A percentile compares a stretch with the other conserved stretches of the same genome.
phyloP scores from a whole-genome alignment of 1,140 invertebrate genomes.

The Caerostris darwini region DNA sequence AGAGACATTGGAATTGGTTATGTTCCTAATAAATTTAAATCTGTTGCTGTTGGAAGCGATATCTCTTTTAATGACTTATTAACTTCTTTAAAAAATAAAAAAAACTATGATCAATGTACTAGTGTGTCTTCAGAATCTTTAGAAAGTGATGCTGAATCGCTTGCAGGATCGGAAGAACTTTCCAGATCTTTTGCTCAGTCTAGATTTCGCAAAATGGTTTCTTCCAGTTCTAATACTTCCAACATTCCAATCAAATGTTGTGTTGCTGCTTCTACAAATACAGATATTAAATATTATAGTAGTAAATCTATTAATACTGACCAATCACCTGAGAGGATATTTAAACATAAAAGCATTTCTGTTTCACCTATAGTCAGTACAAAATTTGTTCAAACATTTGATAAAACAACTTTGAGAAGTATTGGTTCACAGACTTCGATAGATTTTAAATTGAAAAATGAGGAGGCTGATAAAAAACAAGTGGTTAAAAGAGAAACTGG shows the following conservation, averaged over 20 bases:
- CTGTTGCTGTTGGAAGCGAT: slow-evolving; percentile 80
- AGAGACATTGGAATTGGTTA: slow-evolving; percentile 86
- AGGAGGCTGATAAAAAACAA: neutral
- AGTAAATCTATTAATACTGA: slow-evolving; percentile 56
- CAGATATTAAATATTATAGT: slow-evolving; percentile 12
- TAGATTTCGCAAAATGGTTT: neutral
- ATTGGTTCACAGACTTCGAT: neutral
- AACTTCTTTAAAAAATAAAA: slow-evolving; percentile 40
- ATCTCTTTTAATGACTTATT: slow-evolving; percentile 13
- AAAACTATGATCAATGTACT: slow-evolving; percentile 13
- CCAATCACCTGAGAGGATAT: neutral
- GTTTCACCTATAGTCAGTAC: neutral
- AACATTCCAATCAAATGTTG: neutral
- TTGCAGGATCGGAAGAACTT: slow-evolving; percentile 31
- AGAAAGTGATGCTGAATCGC: slow-evolving; percentile 64
- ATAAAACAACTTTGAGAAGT: slow-evolving; percentile 36
- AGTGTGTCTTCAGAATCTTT: slow-evolving; percentile 75
- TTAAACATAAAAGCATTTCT: slow-evolving; percentile 43
- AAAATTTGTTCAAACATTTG: slow-evolving; percentile 57
- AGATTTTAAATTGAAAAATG: neutral
- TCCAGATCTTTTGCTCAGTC: slow-evolving; percentile 3
- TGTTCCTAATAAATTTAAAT: slow-evolving; percentile 82
- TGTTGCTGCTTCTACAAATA: slow-evolving; percentile 39
- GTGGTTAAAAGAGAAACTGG: slow-evolving; percentile 80
- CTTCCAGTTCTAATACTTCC: neutral